Percentiles rank a stretch among this genome's conserved stretches.
phyloP scores from a whole-genome alignment of 1,140 invertebrate genomes.

The Nasonia vitripennis region DNA sequence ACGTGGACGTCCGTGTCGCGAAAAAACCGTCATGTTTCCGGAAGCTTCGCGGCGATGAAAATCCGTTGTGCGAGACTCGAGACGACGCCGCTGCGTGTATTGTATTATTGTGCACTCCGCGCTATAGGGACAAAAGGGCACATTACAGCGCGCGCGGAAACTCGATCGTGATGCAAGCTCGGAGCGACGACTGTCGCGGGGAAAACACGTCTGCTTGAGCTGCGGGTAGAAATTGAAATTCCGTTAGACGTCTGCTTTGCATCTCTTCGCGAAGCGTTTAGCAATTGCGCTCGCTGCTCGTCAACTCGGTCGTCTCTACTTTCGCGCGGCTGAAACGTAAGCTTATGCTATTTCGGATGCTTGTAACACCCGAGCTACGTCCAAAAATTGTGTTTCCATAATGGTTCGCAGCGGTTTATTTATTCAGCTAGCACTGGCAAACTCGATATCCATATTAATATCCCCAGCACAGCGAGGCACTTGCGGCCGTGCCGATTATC shows the following conservation, averaged over 20 bases:
- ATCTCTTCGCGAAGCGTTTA: not conserved
- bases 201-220: conserved; percentile 8
- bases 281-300: too few relatives aligned
- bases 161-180: conserved; percentile 6
- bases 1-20: too few relatives aligned
- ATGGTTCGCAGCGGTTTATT: not conserved
- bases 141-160: not conserved
- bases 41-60: not conserved
- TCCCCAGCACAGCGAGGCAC: not conserved
- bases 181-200: not conserved
- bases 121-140: too few relatives aligned
- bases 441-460: not conserved
- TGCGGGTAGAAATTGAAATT: not conserved
- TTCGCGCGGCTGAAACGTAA: too few relatives aligned
- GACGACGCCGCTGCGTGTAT: not conserved
- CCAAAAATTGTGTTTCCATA: too few relatives aligned
- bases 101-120: too few relatives aligned
- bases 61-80: not conserved
- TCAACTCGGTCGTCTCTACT: too few relatives aligned
- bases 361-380: too few relatives aligned
- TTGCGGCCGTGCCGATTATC: not conserved
- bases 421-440: not conserved
- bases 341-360: too few relatives aligned
- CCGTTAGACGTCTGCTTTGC: conserved; percentile 10
- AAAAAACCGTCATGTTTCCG: not conserved